phyloP scores from a whole-genome alignment of 2,113 vertebrate genomes.

The Carlito syrichta region DNA sequence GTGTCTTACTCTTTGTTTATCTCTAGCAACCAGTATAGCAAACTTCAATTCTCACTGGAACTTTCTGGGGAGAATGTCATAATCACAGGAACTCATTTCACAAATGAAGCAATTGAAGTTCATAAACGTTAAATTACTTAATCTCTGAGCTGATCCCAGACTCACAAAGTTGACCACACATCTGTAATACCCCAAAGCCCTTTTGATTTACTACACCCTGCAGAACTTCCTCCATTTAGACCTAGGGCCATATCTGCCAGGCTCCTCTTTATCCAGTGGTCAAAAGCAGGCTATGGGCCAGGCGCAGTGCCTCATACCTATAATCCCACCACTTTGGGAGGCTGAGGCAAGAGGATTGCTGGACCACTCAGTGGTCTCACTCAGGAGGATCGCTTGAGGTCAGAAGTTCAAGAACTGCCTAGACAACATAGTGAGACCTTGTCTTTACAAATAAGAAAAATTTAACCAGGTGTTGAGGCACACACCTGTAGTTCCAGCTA shows the following conservation, averaged over 20 bases:
- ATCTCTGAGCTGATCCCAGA: neutral
- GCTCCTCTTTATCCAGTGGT: neutral
- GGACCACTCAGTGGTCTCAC: no score
- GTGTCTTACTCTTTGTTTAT: neutral
- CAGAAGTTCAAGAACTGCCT: no score
- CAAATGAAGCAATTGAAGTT: neutral
- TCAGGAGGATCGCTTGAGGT: no score
- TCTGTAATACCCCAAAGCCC: neutral
- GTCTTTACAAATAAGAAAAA: no score
- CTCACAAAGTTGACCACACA: neutral
- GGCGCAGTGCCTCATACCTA: no score
- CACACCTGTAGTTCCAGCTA: no score
- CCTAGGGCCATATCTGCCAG: neutral
- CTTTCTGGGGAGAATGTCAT: neutral
- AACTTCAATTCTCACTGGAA: neutral
- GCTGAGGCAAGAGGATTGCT: no score
- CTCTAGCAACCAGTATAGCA: neutral
- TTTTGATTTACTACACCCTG: neutral
- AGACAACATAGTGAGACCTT: no score
- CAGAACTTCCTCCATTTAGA: neutral
- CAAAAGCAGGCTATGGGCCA: no score
- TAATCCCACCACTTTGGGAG: no score
- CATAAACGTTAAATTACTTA: slow-evolving; percentile 4
- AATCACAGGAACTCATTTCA: neutral
- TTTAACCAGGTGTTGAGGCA: no score